Conservation (phyloP, 2,113 vertebrate genomes). For the Glaucidium brasilianum region DNA sequence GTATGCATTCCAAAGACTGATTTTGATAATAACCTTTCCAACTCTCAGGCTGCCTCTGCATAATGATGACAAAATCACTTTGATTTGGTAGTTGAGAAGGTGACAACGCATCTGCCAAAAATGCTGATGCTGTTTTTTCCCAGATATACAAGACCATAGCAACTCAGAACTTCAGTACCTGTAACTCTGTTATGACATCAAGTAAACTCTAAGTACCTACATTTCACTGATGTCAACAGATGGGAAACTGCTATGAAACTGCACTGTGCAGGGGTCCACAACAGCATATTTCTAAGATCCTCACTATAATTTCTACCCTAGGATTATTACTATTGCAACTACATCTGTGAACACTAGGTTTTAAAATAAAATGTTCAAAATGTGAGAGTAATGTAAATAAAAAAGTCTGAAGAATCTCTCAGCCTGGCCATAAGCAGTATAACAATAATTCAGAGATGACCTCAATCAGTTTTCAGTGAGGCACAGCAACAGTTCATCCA, state of each 20-base stretch:
- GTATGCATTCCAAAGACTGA: background rate
- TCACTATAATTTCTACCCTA: background rate
- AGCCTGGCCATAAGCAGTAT: background rate
- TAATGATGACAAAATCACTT: background rate
- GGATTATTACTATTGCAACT: background rate
- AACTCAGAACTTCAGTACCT: background rate
- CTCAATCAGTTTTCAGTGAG: background rate
- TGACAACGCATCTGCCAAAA: background rate
- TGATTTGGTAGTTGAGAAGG: background rate
- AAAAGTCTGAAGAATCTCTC: background rate
- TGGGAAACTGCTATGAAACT: background rate
- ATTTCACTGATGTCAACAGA: background rate
- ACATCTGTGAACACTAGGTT: background rate
- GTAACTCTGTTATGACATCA: background rate
- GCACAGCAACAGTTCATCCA: background rate
- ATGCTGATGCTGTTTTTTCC: background rate
- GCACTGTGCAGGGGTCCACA: background rate
- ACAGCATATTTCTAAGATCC: background rate
- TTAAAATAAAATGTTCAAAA: background rate
- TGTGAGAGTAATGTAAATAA: background rate
- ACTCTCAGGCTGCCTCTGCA: background rate
- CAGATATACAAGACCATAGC: background rate
- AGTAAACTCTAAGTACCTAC: background rate
- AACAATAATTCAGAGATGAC: background rate
- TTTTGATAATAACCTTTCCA: background rate